Evolutionary conservation across 2,888 invertebrate genomes (phyloP).

Genomic region (Acleris literana): DNA sequence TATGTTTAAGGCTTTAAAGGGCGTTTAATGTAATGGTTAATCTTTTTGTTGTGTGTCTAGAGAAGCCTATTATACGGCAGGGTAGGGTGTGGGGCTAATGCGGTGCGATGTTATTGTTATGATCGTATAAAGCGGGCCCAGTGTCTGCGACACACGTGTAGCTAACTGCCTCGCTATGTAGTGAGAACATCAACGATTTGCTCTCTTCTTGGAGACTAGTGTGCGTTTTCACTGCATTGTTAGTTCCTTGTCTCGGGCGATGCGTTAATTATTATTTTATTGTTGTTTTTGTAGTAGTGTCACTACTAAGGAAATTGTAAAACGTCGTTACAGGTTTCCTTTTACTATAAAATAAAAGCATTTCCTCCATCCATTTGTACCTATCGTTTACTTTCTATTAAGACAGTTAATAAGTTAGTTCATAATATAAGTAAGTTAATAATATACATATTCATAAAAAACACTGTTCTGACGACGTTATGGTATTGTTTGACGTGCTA

Average conservation of each 20-base stretch:
- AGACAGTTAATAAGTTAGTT: no score
- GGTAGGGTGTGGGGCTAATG: slow-evolving; percentile 46
- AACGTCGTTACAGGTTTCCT: no score
- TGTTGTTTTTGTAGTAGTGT: no score
- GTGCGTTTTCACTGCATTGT: slow-evolving; percentile 15
- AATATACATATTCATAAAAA: no score
- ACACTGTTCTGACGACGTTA: no score
- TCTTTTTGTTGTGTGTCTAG: slow-evolving; percentile 46
- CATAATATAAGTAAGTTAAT: no score
- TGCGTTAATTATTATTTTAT: slow-evolving; percentile 1
- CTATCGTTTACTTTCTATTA: no score
- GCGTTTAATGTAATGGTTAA: slow-evolving; percentile 45
- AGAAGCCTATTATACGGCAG: slow-evolving; percentile 46
- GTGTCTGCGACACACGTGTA: slow-evolving; percentile 59
- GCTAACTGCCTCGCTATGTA: slow-evolving; percentile 57
- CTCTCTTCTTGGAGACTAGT: slow-evolving; percentile 45
- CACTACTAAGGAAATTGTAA: no score
- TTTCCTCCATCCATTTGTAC: no score
- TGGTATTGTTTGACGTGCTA: no score
- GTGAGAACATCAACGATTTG: slow-evolving; percentile 52
- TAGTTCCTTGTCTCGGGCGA: slow-evolving; percentile 19
- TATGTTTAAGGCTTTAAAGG: slow-evolving; percentile 43
- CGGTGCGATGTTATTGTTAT: slow-evolving; percentile 60
- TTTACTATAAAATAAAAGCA: not conserved
- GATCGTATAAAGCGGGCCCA: slow-evolving; percentile 55